Percentiles rank a stretch among this genome's conserved stretches.
Evolutionary conservation across 53 echinoderm and acorn worm species (phyloP).

Genomic region (Echinometra lucunter): DNA sequence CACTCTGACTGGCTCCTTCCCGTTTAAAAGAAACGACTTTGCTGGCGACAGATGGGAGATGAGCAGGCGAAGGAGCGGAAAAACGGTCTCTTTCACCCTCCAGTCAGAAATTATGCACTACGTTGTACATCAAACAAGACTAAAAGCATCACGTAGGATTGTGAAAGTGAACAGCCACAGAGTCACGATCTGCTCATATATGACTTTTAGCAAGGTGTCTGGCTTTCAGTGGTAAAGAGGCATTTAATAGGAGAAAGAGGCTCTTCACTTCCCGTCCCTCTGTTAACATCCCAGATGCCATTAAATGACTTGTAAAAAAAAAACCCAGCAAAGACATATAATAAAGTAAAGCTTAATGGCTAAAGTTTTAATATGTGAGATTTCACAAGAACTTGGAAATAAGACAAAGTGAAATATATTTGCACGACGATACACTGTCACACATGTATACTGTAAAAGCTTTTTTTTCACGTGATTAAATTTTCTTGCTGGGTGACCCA

Average conservation of each 20-base stretch:
- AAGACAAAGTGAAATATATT: neutral
- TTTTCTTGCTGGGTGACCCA: too few species aligned
- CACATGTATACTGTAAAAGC: too few species aligned
- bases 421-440: neutral
- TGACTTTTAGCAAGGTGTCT: slow-evolving; percentile 23
- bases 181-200: slow-evolving; percentile 20
- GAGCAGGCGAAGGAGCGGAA: slow-evolving; percentile 10
- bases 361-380: neutral
- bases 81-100: slow-evolving; percentile 57
- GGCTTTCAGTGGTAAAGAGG: neutral
- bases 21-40: neutral
- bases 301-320: neutral
- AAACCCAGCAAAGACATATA: neutral
- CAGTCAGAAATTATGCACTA: slow-evolving; percentile 47
- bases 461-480: too few species aligned
- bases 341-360: neutral
- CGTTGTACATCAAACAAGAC: slow-evolving; percentile 49
- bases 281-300: neutral
- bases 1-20: slow-evolving; percentile 4
- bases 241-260: neutral
- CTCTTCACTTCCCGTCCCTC: neutral
- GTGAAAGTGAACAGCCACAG: neutral
- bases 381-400: neutral
- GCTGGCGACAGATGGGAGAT: slow-evolving; percentile 50
- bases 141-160: slow-evolving; percentile 53